Evolutionary conservation across 1,140 invertebrate genomes (phyloP).

Genomic region (Leptopilina boulardi): DNA sequence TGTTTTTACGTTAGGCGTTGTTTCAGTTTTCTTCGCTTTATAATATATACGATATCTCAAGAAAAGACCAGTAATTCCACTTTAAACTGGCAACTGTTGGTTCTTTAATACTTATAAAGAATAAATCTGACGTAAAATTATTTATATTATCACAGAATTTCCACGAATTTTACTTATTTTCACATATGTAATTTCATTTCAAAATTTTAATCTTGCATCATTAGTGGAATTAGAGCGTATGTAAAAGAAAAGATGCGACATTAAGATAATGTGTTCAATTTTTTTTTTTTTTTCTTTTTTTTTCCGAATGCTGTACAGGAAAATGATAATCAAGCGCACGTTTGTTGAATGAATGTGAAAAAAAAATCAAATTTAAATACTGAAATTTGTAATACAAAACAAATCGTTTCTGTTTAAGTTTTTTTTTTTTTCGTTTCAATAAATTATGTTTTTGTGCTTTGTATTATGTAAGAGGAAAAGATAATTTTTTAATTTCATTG

Average conservation of each 20-base stretch:
- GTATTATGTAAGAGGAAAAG: too few relatives aligned
- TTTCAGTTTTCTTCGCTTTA: not conserved
- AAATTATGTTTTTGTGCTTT: too few relatives aligned
- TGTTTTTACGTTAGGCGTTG: constrained; percentile 15
- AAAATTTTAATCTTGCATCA: not conserved
- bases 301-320: too few relatives aligned
- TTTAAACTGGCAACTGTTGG: constrained; percentile 18
- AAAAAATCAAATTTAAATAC: too few relatives aligned
- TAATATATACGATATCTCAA: constrained; percentile 15
- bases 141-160: not conserved
- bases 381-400: too few relatives aligned
- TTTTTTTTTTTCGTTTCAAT: too few relatives aligned
- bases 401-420: too few relatives aligned
- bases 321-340: too few relatives aligned
- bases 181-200: not conserved
- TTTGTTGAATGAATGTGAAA: too few relatives aligned
- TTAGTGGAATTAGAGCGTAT: not conserved
- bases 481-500: too few relatives aligned
- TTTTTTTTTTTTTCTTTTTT: too few relatives aligned
- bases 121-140: not conserved
- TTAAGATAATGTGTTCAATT: too few relatives aligned
- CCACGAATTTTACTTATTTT: not conserved
- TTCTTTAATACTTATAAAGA: not conserved
- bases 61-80: constrained; percentile 18
- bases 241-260: not conserved